Evolutionary conservation across 2,888 invertebrate species (phyloP).

Genomic region (Cataglyphis cursor): DNA sequence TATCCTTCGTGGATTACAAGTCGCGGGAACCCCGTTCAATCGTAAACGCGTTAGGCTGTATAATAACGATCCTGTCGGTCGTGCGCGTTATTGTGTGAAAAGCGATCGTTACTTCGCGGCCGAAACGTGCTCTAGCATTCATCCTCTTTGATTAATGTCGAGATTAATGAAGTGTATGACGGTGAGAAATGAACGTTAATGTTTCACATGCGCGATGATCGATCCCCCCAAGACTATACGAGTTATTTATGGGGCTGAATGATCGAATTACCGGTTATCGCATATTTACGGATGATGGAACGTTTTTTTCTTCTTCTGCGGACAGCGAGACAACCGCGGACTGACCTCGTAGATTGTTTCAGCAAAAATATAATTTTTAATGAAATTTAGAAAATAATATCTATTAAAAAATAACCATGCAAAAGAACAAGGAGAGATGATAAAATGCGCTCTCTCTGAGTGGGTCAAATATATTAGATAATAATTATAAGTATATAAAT

Average conservation of each 20-base stretch:
- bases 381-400: not conserved
- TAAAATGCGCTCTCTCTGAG: not conserved
- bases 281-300: not conserved
- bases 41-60: constrained; percentile 22
- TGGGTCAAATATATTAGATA: not conserved
- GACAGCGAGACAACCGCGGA: not conserved
- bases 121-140: not conserved
- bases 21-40: not conserved
- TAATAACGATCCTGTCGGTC: constrained; percentile 31
- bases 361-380: not conserved
- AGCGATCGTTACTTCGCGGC: constrained; percentile 45
- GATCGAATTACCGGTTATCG: not conserved
- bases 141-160: constrained; percentile 32
- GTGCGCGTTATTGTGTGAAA: constrained; percentile 35
- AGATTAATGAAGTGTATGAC: constrained; percentile 22
- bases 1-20: not conserved
- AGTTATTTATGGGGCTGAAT: constrained; percentile 25
- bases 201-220: not conserved
- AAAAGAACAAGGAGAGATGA: not conserved
- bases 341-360: not conserved
- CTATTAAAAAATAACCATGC: not conserved
- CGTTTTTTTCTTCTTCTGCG: not conserved
- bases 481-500: not conserved
- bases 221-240: not conserved
- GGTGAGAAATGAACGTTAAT: constrained; percentile 40